phyloP scores from a whole-genome alignment of 1,140 invertebrate genomes.

The Caenorhabditis brenneri region DNA sequence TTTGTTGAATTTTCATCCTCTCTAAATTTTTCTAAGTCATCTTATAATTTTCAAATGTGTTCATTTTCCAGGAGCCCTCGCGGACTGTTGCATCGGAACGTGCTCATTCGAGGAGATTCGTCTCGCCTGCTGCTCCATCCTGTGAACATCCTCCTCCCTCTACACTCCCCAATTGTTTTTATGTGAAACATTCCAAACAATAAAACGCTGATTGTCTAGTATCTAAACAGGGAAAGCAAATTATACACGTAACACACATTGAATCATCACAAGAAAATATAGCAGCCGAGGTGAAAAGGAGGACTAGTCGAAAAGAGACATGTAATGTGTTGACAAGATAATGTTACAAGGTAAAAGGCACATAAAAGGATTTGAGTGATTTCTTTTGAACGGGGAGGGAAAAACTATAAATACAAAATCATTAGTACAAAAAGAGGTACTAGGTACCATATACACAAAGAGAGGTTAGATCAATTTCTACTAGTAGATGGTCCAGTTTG shows the following conservation, averaged over 20 bases:
- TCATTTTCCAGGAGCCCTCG: neutral
- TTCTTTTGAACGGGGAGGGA: neutral
- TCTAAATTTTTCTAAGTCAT: neutral
- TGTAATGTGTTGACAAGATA: neutral
- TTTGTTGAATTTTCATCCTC: too few species aligned
- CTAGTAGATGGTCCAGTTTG: neutral
- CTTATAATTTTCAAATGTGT: neutral
- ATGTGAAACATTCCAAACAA: neutral
- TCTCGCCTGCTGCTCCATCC: neutral
- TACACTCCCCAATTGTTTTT: neutral
- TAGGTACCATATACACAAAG: neutral
- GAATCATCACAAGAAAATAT: neutral
- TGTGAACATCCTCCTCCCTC: neutral
- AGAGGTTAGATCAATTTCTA: neutral
- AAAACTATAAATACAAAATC: neutral
- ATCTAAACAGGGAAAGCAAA: neutral
- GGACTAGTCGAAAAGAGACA: neutral
- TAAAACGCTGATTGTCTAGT: neutral
- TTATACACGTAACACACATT: neutral
- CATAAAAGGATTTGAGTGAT: neutral
- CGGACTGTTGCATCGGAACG: conserved; percentile 1
- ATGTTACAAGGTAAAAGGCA: neutral
- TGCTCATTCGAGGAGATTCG: conserved; percentile 16
- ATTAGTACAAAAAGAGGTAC: neutral
- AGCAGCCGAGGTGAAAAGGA: neutral